Percentiles rank a stretch among this genome's conserved stretches.
Evolutionary conservation across 2,113 vertebrate genomes (phyloP).

Genomic region (Seriola dumerili): DNA sequence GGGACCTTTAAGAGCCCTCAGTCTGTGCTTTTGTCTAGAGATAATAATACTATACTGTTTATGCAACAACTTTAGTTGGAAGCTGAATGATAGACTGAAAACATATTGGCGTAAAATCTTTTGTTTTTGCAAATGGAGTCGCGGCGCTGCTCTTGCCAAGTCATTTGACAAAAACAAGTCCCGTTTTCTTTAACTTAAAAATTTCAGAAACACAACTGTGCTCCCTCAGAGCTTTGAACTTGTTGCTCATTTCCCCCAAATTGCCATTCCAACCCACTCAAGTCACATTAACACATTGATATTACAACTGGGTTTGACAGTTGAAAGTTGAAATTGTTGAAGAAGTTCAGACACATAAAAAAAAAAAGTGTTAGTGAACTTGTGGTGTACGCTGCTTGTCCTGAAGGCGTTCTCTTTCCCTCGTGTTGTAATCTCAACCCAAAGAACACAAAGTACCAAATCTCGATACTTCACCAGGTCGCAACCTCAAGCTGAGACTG

Average conservation of each 20-base stretch:
- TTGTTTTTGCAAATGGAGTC: background rate
- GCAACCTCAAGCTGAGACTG: constrained; percentile 16
- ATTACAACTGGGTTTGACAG: constrained; percentile 37
- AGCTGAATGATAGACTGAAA: background rate
- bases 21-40: too few species aligned
- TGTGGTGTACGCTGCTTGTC: background rate
- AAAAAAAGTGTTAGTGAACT: background rate
- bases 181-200: background rate
- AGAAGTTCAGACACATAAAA: constrained; percentile 19
- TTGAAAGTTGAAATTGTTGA: constrained; percentile 15
- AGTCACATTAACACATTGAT: constrained; percentile 4
- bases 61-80: background rate
- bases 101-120: background rate
- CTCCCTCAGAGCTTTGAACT: constrained; percentile 28
- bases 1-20: too few species aligned
- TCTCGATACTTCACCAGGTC: constrained; percentile 9
- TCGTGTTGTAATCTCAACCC: constrained; percentile 20
- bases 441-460: constrained; percentile 1
- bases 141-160: background rate
- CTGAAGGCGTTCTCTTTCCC: constrained; percentile 17
- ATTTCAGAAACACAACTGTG: constrained; percentile 6
- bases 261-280: constrained; percentile 29
- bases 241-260: constrained; percentile 22
- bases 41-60: background rate
- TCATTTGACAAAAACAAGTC: constrained; percentile 29